Evolutionary conservation across 2,797 vertebrate genomes (phyloP), one percentile per base, ranked within the genome.

Genomic region (Chloroceryle amazona): DNA sequence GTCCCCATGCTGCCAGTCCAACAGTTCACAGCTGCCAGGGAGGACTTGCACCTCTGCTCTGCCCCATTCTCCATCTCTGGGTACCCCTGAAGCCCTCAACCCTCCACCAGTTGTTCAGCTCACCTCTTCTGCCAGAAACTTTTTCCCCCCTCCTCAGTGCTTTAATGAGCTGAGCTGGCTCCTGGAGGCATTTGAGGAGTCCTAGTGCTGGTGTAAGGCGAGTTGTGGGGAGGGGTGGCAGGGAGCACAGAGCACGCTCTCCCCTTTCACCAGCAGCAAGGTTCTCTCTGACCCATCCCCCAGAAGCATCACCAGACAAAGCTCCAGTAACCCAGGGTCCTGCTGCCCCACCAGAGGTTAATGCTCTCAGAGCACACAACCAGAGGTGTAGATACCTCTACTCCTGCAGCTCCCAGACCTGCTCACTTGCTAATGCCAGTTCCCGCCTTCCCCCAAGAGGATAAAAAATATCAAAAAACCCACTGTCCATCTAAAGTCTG

Each of bases 61-160:
- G 28, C 52, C 41, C 35, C 23, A 20, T 61, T 15, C 46, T 65
- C 29, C 31, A 9, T 13, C 51, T 60, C 33, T 19, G 37, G 21
- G 19, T 35, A 22, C 8, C 11, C 21, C 21, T 25, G 15, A 28
- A 76, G 11, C 31, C 52, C 58, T 66, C 10, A 42, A 18, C 23
- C 10, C 20, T 75, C 26, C 23, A 29, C 4, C 5, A 58, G 21
- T 21, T 21, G n/a, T 9, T 13, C 37, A 81, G 8, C n/a, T 41
- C 44, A 46, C 25, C 21, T 41, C 18, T 54, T 44, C 62, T 41
- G 8, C 31, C 15, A 61, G n/a, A 79, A 81, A 6, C 2, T 22
- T 46, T 29, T 31, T 39, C 3, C 17, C 11, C 13, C 14, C 8
- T 1, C 11, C 13, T 12, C 8, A 1, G 10, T 49, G 17, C 8